Evolutionary conservation across 2,113 vertebrate species (phyloP), one percentile per base, ranked within the genome.

Genomic region (Vidua chalybeata): DNA sequence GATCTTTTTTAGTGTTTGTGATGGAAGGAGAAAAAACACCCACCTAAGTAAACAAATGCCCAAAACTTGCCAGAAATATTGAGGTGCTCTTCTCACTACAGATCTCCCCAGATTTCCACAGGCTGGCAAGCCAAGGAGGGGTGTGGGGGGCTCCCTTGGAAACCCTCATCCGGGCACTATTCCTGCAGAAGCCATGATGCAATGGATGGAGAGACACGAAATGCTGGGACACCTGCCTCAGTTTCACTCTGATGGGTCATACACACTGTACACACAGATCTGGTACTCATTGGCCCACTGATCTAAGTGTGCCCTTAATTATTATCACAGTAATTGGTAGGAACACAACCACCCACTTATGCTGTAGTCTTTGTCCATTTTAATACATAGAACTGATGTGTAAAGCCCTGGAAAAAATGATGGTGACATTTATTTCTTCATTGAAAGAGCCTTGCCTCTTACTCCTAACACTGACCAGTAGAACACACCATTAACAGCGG

Each of bases 401-500:
- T 15, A 69, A 24, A 85, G 49, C 45, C 45, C 62, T 51, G 59
- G 28, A 69, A 94, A 90, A 84, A 92, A 77, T 43, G 41, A 61
- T 46, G 14, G 39, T 37, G 39, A 77, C 72, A 92, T 78, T 89
- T 84, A 88, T 58, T 88, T 84, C 63, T 39, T 69, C 54, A 78
- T 19, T 79, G 85, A 76, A 79, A 80, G 13, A 71, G 64, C 35
- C 14, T 81, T 76, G 20, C 26, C 39, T 49, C 64, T 45, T 63
- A 66, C 51, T 69, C 9, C 9, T 19, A 46, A 35, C 20, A 49
- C 30, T 58, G 37, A 66, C 6, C 41, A 63, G 23, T 33, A 15
- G 15, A 89, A 74, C 21, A 58, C 13, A 39, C 12, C 49, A 10
- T 26, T 80, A 76, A 69, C 0, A 69, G 17, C 0, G 0, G 8